Percentiles rank a stretch among this genome's conserved stretches.
Conservation (phyloP, 2,888 invertebrate genomes). For the Pinctada fucata region DNA sequence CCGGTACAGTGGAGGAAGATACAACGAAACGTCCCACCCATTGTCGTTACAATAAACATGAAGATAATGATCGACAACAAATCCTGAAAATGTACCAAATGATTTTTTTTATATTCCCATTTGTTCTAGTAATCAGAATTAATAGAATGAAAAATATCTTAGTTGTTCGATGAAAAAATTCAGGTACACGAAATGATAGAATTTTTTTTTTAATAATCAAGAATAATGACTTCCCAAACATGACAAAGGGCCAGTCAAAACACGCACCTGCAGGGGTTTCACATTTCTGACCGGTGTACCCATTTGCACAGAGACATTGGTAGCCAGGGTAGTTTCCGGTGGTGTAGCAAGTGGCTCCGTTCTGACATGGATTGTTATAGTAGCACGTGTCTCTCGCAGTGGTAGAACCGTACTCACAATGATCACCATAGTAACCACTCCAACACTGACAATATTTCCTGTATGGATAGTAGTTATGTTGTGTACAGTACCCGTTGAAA, state of each 20-base stretch:
- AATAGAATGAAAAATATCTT: too few relatives aligned
- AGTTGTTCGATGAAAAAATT: too few relatives aligned
- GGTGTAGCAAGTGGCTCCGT: constrained; percentile 14
- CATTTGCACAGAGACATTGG: not conserved
- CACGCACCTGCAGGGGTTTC: not conserved
- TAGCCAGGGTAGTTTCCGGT: constrained; percentile 10
- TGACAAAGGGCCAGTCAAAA: too few relatives aligned
- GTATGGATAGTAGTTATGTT: not conserved
- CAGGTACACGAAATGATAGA: too few relatives aligned
- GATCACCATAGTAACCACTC: not conserved
- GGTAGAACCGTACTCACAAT: not conserved
- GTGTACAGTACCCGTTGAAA: too few relatives aligned
- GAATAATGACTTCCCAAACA: too few relatives aligned
- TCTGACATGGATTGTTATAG: not conserved
- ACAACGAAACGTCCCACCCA: constrained; percentile 43
- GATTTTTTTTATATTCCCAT: not conserved
- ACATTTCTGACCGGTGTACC: constrained; percentile 15
- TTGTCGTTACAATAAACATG: constrained; percentile 39
- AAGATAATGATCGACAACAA: constrained; percentile 17
- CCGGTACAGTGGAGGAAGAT: constrained; percentile 13
- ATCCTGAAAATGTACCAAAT: constrained; percentile 12
- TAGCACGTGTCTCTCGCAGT: not conserved
- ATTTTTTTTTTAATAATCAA: too few relatives aligned
- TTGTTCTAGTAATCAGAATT: too few relatives aligned
- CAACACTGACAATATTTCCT: not conserved